Percentiles rank a stretch among this genome's conserved stretches.
Conservation (phyloP, 2,888 invertebrate genomes). For the Aphidoletes aphidimyza region DNA sequence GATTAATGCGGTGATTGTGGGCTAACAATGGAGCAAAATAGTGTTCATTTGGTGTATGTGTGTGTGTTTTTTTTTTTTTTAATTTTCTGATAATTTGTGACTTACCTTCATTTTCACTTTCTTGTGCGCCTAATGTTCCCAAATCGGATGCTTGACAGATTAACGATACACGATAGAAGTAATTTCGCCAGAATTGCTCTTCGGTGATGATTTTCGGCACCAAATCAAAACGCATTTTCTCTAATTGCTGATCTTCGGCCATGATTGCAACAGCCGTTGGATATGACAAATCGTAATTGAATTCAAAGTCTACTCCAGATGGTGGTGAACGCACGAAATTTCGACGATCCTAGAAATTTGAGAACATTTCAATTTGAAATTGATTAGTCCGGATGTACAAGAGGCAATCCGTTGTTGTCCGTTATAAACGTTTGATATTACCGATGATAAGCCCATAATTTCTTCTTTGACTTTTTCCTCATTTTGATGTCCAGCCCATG, state of each 20-base stretch:
- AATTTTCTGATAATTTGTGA: too few relatives aligned
- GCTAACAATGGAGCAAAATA: slow-evolving; percentile 57
- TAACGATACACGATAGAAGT: slow-evolving; percentile 98
- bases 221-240: slow-evolving; percentile 98
- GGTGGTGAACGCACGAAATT: slow-evolving; percentile 98
- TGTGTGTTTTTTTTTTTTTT: slow-evolving; percentile 56
- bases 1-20: background rate
- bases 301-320: slow-evolving; percentile 93
- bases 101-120: slow-evolving; percentile 66
- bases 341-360: slow-evolving; percentile 90
- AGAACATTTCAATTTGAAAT: too few relatives aligned
- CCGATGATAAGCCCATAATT: slow-evolving; percentile 91
- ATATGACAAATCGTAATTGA: slow-evolving; percentile 92
- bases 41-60: too few relatives aligned
- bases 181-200: slow-evolving; percentile 99
- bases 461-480: slow-evolving; percentile 95
- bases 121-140: slow-evolving; percentile 66
- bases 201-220: slow-evolving; percentile 98
- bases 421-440: slow-evolving; percentile 66
- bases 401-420: too few relatives aligned
- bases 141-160: slow-evolving; percentile 95
- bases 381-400: too few relatives aligned
- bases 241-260: slow-evolving; percentile 93
- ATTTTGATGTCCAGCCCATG: slow-evolving; percentile 96
- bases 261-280: slow-evolving; percentile 95